Evolutionary conservation across 92 coral and sea anemone genomes (phyloP), one percentile per base, ranked within the genome.

Genomic region (Zoanthus gigantus): DNA sequence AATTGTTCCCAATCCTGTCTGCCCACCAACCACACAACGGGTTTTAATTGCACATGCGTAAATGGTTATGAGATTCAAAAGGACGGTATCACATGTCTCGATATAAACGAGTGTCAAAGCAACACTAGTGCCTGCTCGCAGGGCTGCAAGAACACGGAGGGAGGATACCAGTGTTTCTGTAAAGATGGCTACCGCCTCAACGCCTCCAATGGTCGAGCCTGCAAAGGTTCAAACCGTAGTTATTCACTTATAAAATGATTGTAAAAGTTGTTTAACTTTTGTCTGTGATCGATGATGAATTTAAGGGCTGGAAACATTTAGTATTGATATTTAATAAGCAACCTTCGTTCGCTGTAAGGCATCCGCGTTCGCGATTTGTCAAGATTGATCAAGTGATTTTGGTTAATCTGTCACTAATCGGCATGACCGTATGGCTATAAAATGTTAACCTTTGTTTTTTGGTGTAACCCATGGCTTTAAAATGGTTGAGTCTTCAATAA

Each of bases 81-180:
- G 4, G 85, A 80, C 42, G 6, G 85, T 12, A 50, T 31, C 18
- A 80, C 61, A 5, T 80, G 85, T 58, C 56, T 31, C 45, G 92
- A 89, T 50, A 69, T 89, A 17, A 78, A 89, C 46, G 92, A 89
- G 65, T 89, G 92, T 66, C 37, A 14, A 17, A 52, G 6, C 3
- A 67, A 80, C 9, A 30, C 10, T 30, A 80, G 74, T 18, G 60
- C 45, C 3, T 80, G 85, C 48, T 18, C 85, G 56, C 85, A 80
- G 16, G 85, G 69, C 6, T 80, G 85, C 45, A 80, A 61, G 17
- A 80, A 80, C 47, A 63, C 74, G 0, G 18, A 47, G 16, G 85
- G 85, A 12, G 58, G 74, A 5, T 80, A 80, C 74, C 7, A 80
- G 2, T 80, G 85, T 61, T 80, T 58, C 85, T 80, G 85, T 14